Percentiles rank a stretch among this genome's conserved stretches.
These are phyloP conservation scores for Cheilosia impressa DNA, from an alignment of 2,888 invertebrate genomes.

Conservation along the genomic window DNA sequence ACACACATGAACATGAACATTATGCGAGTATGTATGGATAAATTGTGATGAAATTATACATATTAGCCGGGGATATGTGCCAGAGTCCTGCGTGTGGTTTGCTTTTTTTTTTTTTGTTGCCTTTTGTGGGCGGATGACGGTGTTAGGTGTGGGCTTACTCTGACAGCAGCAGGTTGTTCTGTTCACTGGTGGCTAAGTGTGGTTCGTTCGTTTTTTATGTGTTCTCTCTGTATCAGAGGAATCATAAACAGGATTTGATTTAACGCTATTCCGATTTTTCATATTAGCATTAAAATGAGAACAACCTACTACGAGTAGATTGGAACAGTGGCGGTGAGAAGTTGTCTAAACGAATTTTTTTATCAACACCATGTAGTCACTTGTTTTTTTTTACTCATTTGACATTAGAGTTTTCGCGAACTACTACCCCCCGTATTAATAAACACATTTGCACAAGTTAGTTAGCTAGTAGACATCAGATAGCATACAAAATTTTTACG, in stretches of 20 bases:
- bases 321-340: constrained; percentile 19
- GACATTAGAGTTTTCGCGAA: no score
- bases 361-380: no score
- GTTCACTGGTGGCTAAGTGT: constrained; percentile 65
- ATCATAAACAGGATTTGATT: constrained; percentile 74
- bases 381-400: no score
- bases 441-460: no score
- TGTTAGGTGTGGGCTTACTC: constrained; percentile 43
- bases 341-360: not conserved
- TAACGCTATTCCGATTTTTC: constrained; percentile 67
- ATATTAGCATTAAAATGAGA: constrained; percentile 42
- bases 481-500: no score
- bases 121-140: constrained; percentile 13
- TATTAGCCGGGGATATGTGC: constrained; percentile 71
- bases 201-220: constrained; percentile 55
- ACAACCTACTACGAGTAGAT: not conserved
- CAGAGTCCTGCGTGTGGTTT: constrained; percentile 59
- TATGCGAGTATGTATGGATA: constrained; percentile 45
- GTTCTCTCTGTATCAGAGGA: constrained; percentile 39
- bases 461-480: no score
- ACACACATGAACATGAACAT: constrained; percentile 51
- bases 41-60: constrained; percentile 73
- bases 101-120: constrained; percentile 11
- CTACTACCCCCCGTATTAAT: no score
- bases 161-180: constrained; percentile 74